Base-by-base conservation (phyloP, 92 coral and sea anemone genomes). In the Paragorgia papillata region DNA sequence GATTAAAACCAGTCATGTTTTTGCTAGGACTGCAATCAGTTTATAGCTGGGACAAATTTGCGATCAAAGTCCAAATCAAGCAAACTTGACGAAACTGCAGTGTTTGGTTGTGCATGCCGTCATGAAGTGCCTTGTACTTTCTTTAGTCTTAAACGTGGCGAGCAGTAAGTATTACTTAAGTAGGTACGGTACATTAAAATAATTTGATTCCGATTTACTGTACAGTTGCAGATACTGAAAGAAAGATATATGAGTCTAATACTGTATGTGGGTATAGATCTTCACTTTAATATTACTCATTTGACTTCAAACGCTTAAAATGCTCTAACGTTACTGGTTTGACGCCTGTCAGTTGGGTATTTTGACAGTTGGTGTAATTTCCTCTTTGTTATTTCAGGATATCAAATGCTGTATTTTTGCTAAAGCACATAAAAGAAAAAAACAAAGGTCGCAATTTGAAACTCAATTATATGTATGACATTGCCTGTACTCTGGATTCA, bases 1-100 rank as follows among this genome's bases (percentile, higher is more conserved):
- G 43, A 37, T 37, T 37, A 37, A 37, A 37, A 51, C 58, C 58
- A 51, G 19, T 51, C 43, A 37, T 37, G 5, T 5, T 37, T 37
- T 37, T 37, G 43, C 43, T 37, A 37, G 43, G 43, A 37, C 43
- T 37, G 43, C 43, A 37, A 37, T 37, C 43, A 5, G 43, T 82
- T 82, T 30, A 68, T 58, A 82, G 86, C 86, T 4, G 86, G 86
- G 8, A 73, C 86, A 0, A 82, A 74, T 55, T 80, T 82, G 0
- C 62, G 74, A 15, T 82, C 86, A 7, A 82, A 81, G 44, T 57
- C 32, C 37, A 82, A 82, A 46, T 41, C 85, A 25, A 82, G 25
- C 6, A 81, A 81, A 20, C 28, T 81, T n/a, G n/a, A n/a, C n/a
- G n/a, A n/a, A n/a, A n/a, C n/a, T n/a, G n/a, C n/a, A n/a, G n/a